Conservation (phyloP, 1,140 invertebrate species). For the Cylas formicarius region DNA sequence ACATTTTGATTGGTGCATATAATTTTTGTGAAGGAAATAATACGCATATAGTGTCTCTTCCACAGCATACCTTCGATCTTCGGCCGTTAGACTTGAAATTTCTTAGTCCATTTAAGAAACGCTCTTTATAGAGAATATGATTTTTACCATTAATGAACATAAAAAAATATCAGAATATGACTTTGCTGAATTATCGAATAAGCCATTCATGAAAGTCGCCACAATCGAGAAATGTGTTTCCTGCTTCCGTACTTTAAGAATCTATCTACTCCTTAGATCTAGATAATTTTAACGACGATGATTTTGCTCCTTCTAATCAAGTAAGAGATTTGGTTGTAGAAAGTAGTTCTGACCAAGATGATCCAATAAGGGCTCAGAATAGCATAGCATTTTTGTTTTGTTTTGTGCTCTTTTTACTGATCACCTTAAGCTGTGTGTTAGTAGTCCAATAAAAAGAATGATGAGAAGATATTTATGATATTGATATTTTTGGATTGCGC, state of each 20-base stretch:
- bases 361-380: too few relatives aligned
- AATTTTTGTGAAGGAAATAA: too few relatives aligned
- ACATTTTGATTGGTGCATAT: too few relatives aligned
- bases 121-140: conserved; percentile 2
- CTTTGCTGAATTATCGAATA: conserved; percentile 6
- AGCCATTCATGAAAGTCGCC: conserved; percentile 8
- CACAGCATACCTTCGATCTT: conserved; percentile 2
- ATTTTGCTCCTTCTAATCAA: conserved; percentile 6
- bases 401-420: too few relatives aligned
- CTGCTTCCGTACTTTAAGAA: conserved; percentile 2
- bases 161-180: conserved; percentile 11
- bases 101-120: conserved; percentile 9
- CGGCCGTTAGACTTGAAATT: conserved; percentile 6
- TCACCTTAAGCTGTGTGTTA: too few relatives aligned
- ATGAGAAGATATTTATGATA: too few relatives aligned
- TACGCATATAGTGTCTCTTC: too few relatives aligned
- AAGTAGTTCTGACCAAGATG: neutral
- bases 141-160: conserved; percentile 6
- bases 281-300: conserved; percentile 8
- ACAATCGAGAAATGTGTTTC: conserved; percentile 6
- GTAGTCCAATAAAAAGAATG: too few relatives aligned
- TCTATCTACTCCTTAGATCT: conserved; percentile 4
- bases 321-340: conserved; percentile 1
- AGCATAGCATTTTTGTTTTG: too few relatives aligned
- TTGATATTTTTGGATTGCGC: too few relatives aligned